Percentiles rank a stretch among this genome's conserved stretches.
phyloP scores from a whole-genome alignment of 2,888 invertebrate species.

The Pseudococcus jackbeardsleyi region DNA sequence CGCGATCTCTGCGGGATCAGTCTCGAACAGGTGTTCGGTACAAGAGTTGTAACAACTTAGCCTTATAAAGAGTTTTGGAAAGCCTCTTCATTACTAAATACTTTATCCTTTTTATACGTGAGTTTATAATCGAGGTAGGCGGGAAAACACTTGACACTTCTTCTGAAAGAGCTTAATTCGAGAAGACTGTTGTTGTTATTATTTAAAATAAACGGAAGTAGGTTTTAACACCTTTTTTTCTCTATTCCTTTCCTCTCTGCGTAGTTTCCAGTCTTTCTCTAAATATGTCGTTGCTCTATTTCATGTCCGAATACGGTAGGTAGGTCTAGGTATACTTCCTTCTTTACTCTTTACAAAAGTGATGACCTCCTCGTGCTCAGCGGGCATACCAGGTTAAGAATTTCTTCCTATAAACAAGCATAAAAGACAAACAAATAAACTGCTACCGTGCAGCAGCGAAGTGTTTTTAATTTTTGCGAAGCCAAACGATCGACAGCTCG shows the following conservation, averaged over 20 bases:
- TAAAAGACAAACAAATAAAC: slow-evolving; percentile 18
- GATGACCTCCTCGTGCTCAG: background rate
- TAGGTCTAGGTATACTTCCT: background rate
- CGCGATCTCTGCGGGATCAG: background rate
- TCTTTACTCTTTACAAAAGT: background rate
- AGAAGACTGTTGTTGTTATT: slow-evolving; percentile 46
- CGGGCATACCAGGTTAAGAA: background rate
- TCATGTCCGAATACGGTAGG: background rate
- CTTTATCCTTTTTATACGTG: slow-evolving; percentile 4
- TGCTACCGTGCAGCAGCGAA: background rate
- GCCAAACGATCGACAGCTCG: background rate
- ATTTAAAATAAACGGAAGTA: slow-evolving; percentile 50
- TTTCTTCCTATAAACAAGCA: slow-evolving; percentile 31
- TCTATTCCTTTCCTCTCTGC: background rate
- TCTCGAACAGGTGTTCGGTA: background rate
- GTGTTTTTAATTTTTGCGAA: slow-evolving; percentile 8
- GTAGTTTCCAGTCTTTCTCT: background rate
- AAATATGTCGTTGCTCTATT: background rate
- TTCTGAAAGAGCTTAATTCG: slow-evolving; percentile 42
- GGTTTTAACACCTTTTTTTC: slow-evolving; percentile 30
- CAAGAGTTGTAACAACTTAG: slow-evolving; percentile 7
- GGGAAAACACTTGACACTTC: slow-evolving; percentile 49
- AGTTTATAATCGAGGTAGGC: slow-evolving; percentile 28
- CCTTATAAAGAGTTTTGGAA: slow-evolving; percentile 30
- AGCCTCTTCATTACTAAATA: slow-evolving; percentile 14